Conservation (phyloP, 2,797 vertebrate genomes). For the Manis pentadactyla region DNA sequence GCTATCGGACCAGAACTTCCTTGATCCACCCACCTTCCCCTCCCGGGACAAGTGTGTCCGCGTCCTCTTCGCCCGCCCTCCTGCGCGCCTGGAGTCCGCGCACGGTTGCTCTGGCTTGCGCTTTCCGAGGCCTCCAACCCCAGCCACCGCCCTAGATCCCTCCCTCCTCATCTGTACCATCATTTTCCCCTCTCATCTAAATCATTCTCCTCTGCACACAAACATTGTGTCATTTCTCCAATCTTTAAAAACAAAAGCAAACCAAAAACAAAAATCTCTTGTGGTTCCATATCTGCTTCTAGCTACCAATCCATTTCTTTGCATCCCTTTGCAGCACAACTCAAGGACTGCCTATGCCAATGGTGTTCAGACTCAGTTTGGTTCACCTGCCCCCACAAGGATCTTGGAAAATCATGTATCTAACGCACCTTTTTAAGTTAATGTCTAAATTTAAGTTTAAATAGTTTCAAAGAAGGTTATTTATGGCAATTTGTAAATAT, state of each 20-base stretch:
- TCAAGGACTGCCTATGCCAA: neutral
- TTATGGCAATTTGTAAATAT: neutral
- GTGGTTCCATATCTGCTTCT: neutral
- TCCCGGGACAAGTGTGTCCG: too few relatives aligned
- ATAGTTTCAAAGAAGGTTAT: neutral
- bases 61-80: too few relatives aligned
- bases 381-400: neutral
- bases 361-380: neutral
- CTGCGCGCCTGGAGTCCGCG: rapidly evolving
- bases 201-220: neutral
- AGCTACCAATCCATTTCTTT: neutral
- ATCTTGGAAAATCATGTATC: neutral
- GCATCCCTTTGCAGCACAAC: rapidly evolving
- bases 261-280: neutral
- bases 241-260: conserved; percentile 28
- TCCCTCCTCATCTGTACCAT: neutral
- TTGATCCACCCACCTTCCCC: rapidly evolving
- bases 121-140: too few relatives aligned
- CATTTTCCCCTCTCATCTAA: neutral
- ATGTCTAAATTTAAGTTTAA: conserved; percentile 8
- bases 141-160: neutral
- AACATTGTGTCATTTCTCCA: neutral
- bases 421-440: neutral
- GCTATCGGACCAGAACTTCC: too few relatives aligned
- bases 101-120: rapidly evolving